Conservation (phyloP, 2,888 invertebrate genomes). For the Aphrophora alni region DNA sequence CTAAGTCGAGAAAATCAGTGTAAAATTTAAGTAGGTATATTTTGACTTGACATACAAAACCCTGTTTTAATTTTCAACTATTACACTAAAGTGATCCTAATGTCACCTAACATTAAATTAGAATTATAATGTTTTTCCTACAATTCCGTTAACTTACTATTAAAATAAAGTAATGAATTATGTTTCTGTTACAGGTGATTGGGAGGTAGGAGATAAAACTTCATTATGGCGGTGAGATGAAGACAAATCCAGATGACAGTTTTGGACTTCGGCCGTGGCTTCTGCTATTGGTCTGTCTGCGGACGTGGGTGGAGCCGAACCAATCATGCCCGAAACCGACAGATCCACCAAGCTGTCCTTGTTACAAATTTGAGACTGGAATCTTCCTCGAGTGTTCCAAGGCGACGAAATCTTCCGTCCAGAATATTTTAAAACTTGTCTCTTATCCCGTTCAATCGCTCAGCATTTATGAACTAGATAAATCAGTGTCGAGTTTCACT, state of each 20-base stretch:
- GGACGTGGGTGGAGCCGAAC: conserved; percentile 48
- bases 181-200: conserved; percentile 29
- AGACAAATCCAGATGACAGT: conserved; percentile 2
- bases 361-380: conserved; percentile 92
- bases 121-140: too few species aligned
- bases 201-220: conserved; percentile 54
- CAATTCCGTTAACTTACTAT: too few species aligned
- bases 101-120: too few species aligned
- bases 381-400: conserved; percentile 89
- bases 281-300: conserved; percentile 40
- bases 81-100: too few species aligned
- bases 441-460: conserved; percentile 74
- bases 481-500: conserved; percentile 76
- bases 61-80: too few species aligned
- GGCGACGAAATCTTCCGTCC: conserved; percentile 76
- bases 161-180: not conserved
- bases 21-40: too few species aligned
- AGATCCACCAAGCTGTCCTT: conserved; percentile 84
- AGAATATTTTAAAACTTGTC: conserved; percentile 66
- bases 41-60: too few species aligned
- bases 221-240: conserved; percentile 49
- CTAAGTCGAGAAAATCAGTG: too few species aligned
- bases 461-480: conserved; percentile 88
- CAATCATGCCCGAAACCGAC: conserved; percentile 71
- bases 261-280: conserved; percentile 28